phyloP scores from a whole-genome alignment of 2,113 vertebrate species.

The Calypte anna region DNA sequence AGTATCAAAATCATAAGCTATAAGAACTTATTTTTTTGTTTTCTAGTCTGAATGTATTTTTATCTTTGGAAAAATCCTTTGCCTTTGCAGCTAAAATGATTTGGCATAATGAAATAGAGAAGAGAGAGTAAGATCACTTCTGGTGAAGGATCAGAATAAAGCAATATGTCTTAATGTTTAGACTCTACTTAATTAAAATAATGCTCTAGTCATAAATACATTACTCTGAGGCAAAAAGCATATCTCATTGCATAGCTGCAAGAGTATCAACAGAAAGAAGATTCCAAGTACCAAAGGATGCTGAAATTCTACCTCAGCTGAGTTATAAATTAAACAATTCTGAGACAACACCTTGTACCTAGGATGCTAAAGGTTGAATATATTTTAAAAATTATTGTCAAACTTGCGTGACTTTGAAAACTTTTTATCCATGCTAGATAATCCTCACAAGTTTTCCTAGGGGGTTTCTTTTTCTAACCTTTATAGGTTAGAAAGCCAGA shows the following conservation, averaged over 20 bases:
- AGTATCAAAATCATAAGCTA: not conserved
- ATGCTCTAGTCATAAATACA: not conserved
- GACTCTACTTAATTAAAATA: constrained; percentile 7
- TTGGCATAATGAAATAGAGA: not conserved
- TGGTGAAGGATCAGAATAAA: not conserved
- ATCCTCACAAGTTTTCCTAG: not conserved
- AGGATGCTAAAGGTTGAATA: not conserved
- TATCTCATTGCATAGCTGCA: not conserved
- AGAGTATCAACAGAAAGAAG: not conserved
- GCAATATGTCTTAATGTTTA: not conserved
- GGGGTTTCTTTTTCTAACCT: not conserved
- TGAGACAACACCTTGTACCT: not conserved
- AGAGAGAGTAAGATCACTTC: not conserved
- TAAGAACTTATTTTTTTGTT: not conserved
- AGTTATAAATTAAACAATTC: not conserved
- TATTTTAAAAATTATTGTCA: not conserved
- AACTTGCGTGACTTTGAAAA: not conserved
- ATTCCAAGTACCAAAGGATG: not conserved
- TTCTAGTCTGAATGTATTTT: not conserved
- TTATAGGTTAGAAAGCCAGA: not conserved
- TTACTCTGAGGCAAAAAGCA: not conserved
- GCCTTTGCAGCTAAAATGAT: not conserved
- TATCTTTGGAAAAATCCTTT: not conserved
- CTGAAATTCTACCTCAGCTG: not conserved
- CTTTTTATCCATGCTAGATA: not conserved